Evolutionary conservation across 1,140 invertebrate species (phyloP).

Genomic region (Agraylea sexmaculata): DNA sequence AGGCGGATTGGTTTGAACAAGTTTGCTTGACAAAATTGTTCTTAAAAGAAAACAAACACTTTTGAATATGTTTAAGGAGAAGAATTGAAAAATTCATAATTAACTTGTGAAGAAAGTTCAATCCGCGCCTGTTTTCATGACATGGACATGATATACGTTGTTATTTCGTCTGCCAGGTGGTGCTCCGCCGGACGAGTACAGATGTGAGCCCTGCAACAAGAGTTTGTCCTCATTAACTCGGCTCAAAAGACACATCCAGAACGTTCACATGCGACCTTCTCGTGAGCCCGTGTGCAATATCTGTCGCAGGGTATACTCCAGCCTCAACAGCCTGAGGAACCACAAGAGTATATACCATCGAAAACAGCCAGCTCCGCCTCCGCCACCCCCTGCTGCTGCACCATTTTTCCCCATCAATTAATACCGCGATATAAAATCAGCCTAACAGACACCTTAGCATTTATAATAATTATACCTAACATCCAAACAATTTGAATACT

Average conservation of each 20-base stretch:
- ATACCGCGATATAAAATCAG: conserved; percentile 24
- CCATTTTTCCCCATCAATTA: conserved; percentile 41
- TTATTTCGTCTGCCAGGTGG: conserved; percentile 38
- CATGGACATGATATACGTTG: too few species aligned
- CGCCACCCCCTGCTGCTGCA: conserved; percentile 27
- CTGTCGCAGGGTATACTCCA: conserved; percentile 78
- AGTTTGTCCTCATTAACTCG: conserved; percentile 70
- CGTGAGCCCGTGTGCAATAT: conserved; percentile 79
- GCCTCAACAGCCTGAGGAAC: conserved; percentile 73
- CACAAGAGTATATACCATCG: conserved; percentile 84
- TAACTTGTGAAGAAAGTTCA: too few species aligned
- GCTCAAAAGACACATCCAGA: conserved; percentile 76
- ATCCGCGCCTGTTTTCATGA: too few species aligned
- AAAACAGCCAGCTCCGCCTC: conserved; percentile 41
- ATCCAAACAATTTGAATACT: too few species aligned
- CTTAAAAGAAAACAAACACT: too few species aligned
- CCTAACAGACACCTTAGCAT: too few species aligned
- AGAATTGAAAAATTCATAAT: too few species aligned
- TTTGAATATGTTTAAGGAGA: too few species aligned
- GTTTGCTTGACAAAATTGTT: too few species aligned
- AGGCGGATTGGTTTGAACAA: too few species aligned
- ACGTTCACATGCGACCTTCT: conserved; percentile 73
- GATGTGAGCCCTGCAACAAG: conserved; percentile 81
- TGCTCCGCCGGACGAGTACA: conserved; percentile 54
- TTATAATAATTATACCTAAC: too few species aligned